Conservation (phyloP, 2,113 vertebrate species). For the Jacana jacana region DNA sequence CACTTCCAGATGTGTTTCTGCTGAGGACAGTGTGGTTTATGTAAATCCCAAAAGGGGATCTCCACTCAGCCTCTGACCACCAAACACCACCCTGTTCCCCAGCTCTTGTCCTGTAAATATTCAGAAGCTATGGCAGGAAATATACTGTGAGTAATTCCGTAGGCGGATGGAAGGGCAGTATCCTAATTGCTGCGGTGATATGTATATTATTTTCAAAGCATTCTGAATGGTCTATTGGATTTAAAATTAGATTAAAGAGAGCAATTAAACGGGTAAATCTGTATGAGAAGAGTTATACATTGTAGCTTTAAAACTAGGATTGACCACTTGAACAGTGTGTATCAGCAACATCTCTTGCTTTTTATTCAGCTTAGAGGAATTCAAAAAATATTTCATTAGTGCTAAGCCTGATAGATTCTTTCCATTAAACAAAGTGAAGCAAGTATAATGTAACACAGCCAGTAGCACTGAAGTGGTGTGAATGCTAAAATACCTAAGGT, state of each 20-base stretch:
- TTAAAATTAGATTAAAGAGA: conserved; percentile 16
- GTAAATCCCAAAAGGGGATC: neutral
- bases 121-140: neutral
- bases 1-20: neutral
- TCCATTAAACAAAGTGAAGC: conserved; percentile 28
- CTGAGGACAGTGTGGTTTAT: neutral
- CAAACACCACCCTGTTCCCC: neutral
- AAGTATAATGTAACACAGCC: neutral
- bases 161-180: neutral
- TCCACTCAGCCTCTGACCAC: neutral
- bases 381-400: conserved; percentile 22
- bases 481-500: neutral
- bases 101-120: neutral
- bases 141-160: neutral
- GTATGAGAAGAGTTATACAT: neutral
- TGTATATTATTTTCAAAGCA: neutral
- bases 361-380: conserved; percentile 26
- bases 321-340: neutral
- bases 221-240: neutral
- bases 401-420: conserved; percentile 25
- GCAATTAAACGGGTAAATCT: conserved; percentile 42
- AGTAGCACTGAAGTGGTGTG: neutral
- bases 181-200: neutral
- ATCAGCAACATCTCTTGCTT: neutral
- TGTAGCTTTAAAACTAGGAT: conserved; percentile 7